These are phyloP conservation scores for Helicolenus hilgendorfi DNA, from an alignment of 2,797 vertebrate genomes.

Conservation along the genomic window DNA sequence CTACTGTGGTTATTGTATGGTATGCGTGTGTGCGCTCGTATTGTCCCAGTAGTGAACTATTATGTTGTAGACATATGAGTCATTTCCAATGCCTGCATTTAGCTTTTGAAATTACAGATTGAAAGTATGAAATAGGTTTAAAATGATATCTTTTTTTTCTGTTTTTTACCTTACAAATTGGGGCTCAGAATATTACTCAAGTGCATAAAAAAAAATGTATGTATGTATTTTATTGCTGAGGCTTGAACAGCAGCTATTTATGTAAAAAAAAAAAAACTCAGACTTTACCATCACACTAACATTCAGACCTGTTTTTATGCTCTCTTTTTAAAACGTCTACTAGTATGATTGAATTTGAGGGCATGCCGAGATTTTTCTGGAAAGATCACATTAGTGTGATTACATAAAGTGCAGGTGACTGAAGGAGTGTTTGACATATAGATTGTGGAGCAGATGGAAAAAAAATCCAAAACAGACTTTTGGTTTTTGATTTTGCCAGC, in stretches of 20 bases:
- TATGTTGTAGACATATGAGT: constrained; percentile 4
- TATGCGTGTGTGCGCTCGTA: background rate
- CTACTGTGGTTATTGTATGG: background rate
- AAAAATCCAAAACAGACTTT: too few species aligned
- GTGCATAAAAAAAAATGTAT: background rate
- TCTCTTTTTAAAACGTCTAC: too few species aligned
- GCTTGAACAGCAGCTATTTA: background rate
- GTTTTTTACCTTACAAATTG: background rate
- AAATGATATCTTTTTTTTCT: accelerated
- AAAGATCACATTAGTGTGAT: too few species aligned
- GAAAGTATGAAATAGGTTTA: background rate
- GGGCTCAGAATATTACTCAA: background rate
- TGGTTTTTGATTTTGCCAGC: too few species aligned
- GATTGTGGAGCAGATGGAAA: too few species aligned
- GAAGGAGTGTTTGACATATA: too few species aligned
- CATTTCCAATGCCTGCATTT: background rate
- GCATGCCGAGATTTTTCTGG: too few species aligned
- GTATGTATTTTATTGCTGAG: background rate
- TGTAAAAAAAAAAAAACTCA: too few species aligned
- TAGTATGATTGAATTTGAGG: too few species aligned
- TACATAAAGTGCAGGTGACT: too few species aligned
- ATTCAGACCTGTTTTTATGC: too few species aligned
- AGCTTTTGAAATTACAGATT: background rate
- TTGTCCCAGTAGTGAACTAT: background rate
- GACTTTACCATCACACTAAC: too few species aligned